phyloP scores from a whole-genome alignment of 1,140 invertebrate genomes.

The Zaprionus africanus region DNA sequence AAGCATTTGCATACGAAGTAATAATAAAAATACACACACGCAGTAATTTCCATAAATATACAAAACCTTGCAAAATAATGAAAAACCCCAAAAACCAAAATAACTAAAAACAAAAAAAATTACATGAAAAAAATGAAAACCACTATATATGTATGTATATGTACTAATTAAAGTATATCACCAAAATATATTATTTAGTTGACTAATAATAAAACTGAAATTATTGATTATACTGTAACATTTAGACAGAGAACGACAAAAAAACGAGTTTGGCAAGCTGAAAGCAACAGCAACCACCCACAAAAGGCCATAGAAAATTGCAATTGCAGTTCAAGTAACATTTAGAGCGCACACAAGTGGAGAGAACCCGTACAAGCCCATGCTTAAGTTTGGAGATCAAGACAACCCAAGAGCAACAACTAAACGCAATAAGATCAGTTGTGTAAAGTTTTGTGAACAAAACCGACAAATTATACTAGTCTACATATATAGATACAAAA shows the following conservation, averaged over 20 bases:
- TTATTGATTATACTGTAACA: slow-evolving; percentile 44
- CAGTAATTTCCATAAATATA: slow-evolving; percentile 47
- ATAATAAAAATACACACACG: slow-evolving; percentile 31
- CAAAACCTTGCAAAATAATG: slow-evolving; percentile 62
- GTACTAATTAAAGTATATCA: slow-evolving; percentile 78
- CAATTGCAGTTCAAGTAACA: slow-evolving; percentile 38
- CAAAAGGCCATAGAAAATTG: slow-evolving; percentile 34
- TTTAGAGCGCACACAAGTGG: slow-evolving; percentile 30
- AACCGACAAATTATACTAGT: slow-evolving; percentile 51
- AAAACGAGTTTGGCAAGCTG: slow-evolving; percentile 1
- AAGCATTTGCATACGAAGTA: slow-evolving; percentile 51
- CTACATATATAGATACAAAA: slow-evolving; percentile 45
- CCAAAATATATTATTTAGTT: slow-evolving; percentile 74
- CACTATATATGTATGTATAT: slow-evolving; percentile 57
- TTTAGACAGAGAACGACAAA: slow-evolving; percentile 8
- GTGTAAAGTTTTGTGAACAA: slow-evolving; percentile 70
- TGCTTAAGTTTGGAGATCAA: slow-evolving; percentile 36
- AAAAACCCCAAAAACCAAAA: slow-evolving; percentile 34
- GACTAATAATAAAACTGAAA: slow-evolving; percentile 64
- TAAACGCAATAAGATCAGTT: slow-evolving; percentile 58
- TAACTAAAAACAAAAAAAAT: slow-evolving; percentile 13
- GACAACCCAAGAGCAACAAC: slow-evolving; percentile 37
- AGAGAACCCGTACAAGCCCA: slow-evolving; percentile 33
- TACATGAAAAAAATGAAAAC: slow-evolving; percentile 17
- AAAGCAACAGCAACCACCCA: slow-evolving; percentile 7